Evolutionary conservation across 92 coral and sea anemone genomes (phyloP).

Genomic region (Parazoanthus atlanticus): DNA sequence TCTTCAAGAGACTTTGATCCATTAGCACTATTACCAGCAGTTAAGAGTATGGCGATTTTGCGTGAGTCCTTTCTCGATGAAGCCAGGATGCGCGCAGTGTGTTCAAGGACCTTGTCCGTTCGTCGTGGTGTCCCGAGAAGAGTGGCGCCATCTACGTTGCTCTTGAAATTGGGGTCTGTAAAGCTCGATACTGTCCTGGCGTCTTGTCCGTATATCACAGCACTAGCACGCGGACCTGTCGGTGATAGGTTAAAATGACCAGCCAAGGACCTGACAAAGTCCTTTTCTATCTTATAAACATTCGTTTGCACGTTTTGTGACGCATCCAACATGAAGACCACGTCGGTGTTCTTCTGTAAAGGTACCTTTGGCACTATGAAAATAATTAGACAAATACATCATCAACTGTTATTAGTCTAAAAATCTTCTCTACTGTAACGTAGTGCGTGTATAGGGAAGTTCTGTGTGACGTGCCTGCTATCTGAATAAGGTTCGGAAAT

Average conservation of each 20-base stretch:
- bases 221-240: conserved; percentile 34
- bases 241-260: conserved; percentile 36
- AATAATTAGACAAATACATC: background rate
- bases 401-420: background rate
- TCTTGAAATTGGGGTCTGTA: conserved; percentile 26
- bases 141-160: conserved; percentile 23
- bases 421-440: too few species aligned
- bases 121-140: conserved; percentile 29
- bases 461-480: too few species aligned
- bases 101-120: conserved; percentile 37
- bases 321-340: conserved; percentile 59
- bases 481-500: too few species aligned
- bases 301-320: conserved; percentile 45
- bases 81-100: conserved; percentile 25
- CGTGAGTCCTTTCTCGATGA: conserved; percentile 9
- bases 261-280: conserved; percentile 55
- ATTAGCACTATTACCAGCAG: conserved; percentile 41
- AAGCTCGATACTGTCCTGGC: conserved; percentile 26
- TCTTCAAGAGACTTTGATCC: conserved; percentile 46
- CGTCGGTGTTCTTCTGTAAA: conserved; percentile 38
- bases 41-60: conserved; percentile 50
- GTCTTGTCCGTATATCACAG: conserved; percentile 38
- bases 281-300: conserved; percentile 45
- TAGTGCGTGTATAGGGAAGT: background rate
- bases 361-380: conserved; percentile 31